Evolutionary conservation across 1,140 invertebrate genomes (phyloP).

Genomic region (Agrypnia vestita): DNA sequence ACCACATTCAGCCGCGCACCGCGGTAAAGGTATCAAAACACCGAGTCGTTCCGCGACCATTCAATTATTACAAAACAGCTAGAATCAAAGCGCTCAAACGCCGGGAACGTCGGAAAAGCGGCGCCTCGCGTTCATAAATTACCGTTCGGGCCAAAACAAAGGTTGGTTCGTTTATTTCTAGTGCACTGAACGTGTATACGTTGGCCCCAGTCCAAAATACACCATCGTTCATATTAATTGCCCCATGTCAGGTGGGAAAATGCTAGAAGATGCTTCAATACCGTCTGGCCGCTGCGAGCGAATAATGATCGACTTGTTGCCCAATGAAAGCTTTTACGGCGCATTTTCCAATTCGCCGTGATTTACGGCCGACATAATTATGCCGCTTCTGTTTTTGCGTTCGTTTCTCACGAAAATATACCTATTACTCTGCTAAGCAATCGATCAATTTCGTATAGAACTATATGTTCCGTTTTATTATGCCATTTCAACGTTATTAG

Average conservation of each 20-base stretch:
- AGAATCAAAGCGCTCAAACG: constrained; percentile 12
- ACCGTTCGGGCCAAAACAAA: constrained; percentile 55
- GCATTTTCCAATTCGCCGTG: constrained; percentile 13
- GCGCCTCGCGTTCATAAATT: constrained; percentile 54
- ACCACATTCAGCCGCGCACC: too few species aligned
- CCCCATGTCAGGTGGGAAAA: constrained; percentile 54
- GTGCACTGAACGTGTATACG: constrained; percentile 47
- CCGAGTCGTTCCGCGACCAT: not conserved
- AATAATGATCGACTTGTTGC: constrained; percentile 36
- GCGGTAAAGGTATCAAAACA: too few species aligned
- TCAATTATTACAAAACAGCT: constrained; percentile 35
- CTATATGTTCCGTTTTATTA: too few species aligned
- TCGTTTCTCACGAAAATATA: not conserved
- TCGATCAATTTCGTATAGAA: too few species aligned
- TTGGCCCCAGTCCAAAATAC: constrained; percentile 55
- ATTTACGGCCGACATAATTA: constrained; percentile 30
- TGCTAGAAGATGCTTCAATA: constrained; percentile 40
- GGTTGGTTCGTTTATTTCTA: constrained; percentile 60
- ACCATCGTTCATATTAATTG: constrained; percentile 59
- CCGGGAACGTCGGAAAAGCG: constrained; percentile 29
- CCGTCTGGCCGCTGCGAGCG: constrained; percentile 24
- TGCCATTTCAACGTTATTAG: too few species aligned
- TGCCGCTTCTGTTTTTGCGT: constrained; percentile 10
- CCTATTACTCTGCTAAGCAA: not conserved
- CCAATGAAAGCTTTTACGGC: constrained; percentile 33